Conservation (phyloP, 2,113 vertebrate genomes). For the Hipposideros armiger region DNA sequence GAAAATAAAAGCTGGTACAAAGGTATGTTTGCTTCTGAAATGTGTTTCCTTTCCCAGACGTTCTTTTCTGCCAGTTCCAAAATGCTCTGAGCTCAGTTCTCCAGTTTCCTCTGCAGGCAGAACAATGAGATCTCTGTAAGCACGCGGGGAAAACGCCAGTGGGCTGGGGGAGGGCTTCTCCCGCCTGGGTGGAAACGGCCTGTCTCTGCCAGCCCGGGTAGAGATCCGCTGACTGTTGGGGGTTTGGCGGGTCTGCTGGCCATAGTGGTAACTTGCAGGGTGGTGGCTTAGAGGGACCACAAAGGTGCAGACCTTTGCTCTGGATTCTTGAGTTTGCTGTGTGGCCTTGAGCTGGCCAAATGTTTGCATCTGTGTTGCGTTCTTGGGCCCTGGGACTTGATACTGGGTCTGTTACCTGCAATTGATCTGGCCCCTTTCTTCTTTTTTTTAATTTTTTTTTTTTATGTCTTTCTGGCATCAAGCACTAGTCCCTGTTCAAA, state of each 20-base stretch:
- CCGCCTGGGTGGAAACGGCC: background rate
- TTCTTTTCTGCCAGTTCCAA: constrained; percentile 77
- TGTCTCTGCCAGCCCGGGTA: background rate
- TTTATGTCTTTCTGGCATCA: background rate
- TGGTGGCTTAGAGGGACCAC: background rate
- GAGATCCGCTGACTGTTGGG: background rate
- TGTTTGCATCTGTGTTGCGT: accelerated
- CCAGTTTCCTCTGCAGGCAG: constrained; percentile 62
- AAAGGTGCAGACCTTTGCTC: background rate
- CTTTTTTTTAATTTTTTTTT: background rate
- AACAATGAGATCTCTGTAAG: constrained; percentile 77
- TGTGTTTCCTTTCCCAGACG: constrained; percentile 84
- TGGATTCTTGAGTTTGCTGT: background rate
- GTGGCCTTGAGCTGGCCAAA: background rate
- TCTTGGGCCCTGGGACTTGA: background rate
- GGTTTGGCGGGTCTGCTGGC: background rate
- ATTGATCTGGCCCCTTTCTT: background rate
- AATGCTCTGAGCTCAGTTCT: constrained; percentile 53
- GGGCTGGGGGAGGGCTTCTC: constrained; percentile 52
- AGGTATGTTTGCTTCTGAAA: constrained; percentile 87
- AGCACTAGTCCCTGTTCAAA: background rate
- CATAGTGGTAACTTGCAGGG: background rate
- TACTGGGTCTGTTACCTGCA: background rate
- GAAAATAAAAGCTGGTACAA: constrained; percentile 83
- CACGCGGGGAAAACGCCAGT: background rate